Evolutionary conservation across 2,888 invertebrate species (phyloP), one percentile per base, ranked within the genome.

Genomic region (Chrysolina oricalcia): DNA sequence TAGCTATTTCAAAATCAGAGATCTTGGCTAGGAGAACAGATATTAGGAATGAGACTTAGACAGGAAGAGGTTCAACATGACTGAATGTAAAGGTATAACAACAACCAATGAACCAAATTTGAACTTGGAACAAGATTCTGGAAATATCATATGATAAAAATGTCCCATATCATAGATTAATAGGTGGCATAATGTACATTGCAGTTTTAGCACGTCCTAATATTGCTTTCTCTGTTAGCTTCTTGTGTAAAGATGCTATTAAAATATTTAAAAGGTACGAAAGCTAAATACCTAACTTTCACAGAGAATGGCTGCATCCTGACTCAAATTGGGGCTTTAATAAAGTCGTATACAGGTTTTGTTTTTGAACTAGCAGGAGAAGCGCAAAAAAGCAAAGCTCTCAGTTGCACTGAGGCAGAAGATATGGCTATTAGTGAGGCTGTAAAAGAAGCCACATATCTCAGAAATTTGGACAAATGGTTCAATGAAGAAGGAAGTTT

Each of bases 291-390:
- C n/a, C n/a, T 46, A 5, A 46, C 46, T 46, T 46, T 13, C 13
- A 46, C 46, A 46, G 13, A 46, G 13, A 46, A 46, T 46, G 46
- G 46, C 13, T 46, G 46, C 46, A 46, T 1, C 11, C n/a, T 69
- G 69, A 69, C 35, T 23, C 65, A 5, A 35, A 64, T 46, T 68
- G 68, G 83, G 83, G 74, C 19, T 74, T 64, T 21, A 67, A 76
- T 68, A 86, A 89, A 87, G 84, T 89, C 89, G 3, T 85, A 83
- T 72, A 83, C 83, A 19, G 85, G 84, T 0, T 84, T 71, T 77
- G 74, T 72, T 75, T 85, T 86, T 77, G 74, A 73, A 21, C 50
- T 83, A 21, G 81, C 80, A 46, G 76, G 75, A 46, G 81, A 41
- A 41, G 85, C 85, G 75, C 85, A 85, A 66, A 81, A 73, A 67